These are phyloP conservation scores for Amblyornis subalaris DNA, from an alignment of 2,113 vertebrate genomes.

Conservation along the genomic window DNA sequence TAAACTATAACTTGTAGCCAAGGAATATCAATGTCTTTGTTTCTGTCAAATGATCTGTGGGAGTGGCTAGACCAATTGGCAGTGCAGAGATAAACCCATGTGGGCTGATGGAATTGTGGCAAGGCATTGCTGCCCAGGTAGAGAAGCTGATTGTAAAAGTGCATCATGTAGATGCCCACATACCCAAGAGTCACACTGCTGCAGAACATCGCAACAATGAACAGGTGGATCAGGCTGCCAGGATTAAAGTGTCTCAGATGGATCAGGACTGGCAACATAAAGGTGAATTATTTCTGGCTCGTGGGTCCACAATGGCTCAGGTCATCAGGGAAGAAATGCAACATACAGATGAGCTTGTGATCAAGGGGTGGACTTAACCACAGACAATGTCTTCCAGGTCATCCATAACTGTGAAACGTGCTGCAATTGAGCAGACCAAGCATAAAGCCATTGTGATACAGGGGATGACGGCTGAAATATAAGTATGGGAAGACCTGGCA, in stretches of 20 bases:
- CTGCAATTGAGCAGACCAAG: not conserved
- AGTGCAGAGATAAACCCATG: not conserved
- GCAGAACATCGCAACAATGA: not conserved
- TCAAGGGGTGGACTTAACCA: not conserved
- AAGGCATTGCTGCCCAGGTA: not conserved
- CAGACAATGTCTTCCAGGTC: not conserved
- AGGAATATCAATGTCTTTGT: not conserved
- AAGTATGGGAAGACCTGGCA: not conserved
- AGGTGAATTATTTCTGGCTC: not conserved
- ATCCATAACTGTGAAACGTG: not conserved
- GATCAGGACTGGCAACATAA: not conserved
- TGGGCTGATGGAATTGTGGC: not conserved
- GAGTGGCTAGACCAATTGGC: not conserved
- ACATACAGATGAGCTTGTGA: not conserved
- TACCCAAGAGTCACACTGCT: not conserved
- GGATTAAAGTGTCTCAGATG: not conserved
- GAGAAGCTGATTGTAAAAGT: not conserved
- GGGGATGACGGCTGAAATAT: not conserved
- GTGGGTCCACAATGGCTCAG: not conserved
- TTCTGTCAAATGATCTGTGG: not conserved
- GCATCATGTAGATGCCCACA: not conserved
- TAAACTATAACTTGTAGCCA: not conserved
- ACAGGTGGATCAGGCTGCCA: not conserved
- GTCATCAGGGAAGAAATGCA: not conserved
- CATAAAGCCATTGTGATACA: not conserved